Evolutionary conservation across 1,140 invertebrate species (phyloP).

Genomic region (Orchestia grillus): DNA sequence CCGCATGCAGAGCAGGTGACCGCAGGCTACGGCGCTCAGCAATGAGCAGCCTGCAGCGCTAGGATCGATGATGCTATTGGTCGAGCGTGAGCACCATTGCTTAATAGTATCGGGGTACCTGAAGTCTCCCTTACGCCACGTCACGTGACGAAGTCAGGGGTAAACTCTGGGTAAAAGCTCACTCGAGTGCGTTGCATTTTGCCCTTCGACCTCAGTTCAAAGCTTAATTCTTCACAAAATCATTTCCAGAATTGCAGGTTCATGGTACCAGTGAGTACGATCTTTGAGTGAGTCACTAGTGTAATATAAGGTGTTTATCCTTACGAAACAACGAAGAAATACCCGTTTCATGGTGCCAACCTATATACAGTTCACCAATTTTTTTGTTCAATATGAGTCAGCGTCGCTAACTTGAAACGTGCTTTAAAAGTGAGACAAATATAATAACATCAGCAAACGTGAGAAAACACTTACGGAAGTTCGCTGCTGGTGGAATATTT

Average conservation of each 20-base stretch:
- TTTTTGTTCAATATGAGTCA: too few relatives aligned
- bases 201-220: background rate
- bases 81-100: background rate
- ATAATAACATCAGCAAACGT: background rate
- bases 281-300: too few relatives aligned
- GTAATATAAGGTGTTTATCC: too few relatives aligned
- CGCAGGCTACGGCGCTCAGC: background rate
- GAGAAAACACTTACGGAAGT: background rate
- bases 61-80: conserved; percentile 38
- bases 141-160: background rate
- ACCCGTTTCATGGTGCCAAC: too few relatives aligned
- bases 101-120: background rate
- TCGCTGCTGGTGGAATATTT: background rate
- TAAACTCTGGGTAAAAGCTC: too few relatives aligned
- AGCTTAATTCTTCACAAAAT: too few relatives aligned
- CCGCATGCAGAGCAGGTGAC: background rate
- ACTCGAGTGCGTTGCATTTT: background rate
- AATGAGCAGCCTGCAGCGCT: conserved; percentile 9
- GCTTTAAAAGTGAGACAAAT: background rate
- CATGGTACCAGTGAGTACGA: too few relatives aligned
- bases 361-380: too few relatives aligned
- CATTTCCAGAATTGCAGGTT: too few relatives aligned
- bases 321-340: too few relatives aligned
- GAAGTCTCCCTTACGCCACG: background rate
- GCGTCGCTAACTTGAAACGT: too few relatives aligned